Conservation (phyloP, 2,113 vertebrate genomes). For the Tympanuchus pallidicinctus region DNA sequence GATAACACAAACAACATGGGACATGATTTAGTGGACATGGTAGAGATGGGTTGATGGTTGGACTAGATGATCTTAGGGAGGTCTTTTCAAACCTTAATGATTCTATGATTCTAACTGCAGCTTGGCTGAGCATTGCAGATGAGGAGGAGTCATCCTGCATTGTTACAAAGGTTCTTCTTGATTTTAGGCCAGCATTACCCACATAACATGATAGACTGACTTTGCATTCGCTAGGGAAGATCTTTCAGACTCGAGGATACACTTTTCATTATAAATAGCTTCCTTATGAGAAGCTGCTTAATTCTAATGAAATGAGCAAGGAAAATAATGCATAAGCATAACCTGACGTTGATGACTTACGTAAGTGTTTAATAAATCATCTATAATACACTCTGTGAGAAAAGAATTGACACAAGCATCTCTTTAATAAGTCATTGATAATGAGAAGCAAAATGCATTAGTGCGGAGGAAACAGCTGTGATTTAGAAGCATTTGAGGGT, state of each 20-base stretch:
- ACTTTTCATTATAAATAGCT: neutral
- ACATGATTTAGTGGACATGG: too few species aligned
- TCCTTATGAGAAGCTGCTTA: neutral
- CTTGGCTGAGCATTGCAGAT: fast-evolving
- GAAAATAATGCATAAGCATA: neutral
- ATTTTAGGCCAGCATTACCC: neutral
- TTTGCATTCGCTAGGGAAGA: neutral
- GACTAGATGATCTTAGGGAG: too few species aligned
- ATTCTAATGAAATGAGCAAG: neutral
- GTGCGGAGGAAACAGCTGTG: neutral
- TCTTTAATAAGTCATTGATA: constrained; percentile 27
- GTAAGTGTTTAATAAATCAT: constrained; percentile 21
- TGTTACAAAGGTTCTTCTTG: neutral
- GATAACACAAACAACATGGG: neutral
- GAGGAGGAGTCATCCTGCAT: neutral
- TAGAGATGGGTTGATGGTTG: too few species aligned
- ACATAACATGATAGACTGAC: neutral
- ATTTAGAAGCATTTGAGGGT: neutral
- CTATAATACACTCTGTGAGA: neutral
- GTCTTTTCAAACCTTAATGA: too few species aligned
- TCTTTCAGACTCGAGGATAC: neutral
- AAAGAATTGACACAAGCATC: neutral
- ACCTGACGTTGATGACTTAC: neutral
- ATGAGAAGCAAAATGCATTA: constrained; percentile 2
- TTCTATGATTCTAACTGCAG: neutral